Conservation (phyloP, 2,797 vertebrate species). For the Mus caroli region DNA sequence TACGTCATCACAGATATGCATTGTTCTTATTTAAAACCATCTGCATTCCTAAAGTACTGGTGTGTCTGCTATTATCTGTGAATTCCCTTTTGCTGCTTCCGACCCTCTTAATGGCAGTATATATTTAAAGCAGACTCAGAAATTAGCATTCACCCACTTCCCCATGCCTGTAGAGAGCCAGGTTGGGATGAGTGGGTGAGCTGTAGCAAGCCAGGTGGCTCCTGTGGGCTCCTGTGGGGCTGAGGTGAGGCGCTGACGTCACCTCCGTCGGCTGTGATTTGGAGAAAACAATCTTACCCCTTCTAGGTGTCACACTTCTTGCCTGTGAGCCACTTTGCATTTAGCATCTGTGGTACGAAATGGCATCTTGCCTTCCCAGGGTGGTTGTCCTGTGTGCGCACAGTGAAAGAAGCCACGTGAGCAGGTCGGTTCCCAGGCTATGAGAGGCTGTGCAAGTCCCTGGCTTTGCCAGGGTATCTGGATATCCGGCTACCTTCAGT, state of each 20-base stretch:
- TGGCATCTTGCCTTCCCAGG: background rate
- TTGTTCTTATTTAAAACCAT: slow-evolving; percentile 80
- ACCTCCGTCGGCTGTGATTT: background rate
- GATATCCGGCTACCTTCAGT: background rate
- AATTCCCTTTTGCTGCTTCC: slow-evolving; percentile 63
- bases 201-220: slow-evolving; percentile 68
- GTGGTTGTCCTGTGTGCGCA: background rate
- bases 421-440: background rate
- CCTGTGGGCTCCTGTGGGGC: background rate
- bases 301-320: background rate
- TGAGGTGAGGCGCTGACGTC: background rate
- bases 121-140: slow-evolving; percentile 75
- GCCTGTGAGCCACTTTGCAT: background rate
- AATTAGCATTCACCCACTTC: slow-evolving; percentile 73
- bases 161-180: background rate
- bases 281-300: background rate
- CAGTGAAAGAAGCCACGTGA: background rate
- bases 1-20: slow-evolving; percentile 74
- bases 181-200: slow-evolving; percentile 71
- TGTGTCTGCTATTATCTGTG: slow-evolving; percentile 68
- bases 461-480: background rate
- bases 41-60: slow-evolving; percentile 57
- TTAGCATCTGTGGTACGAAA: background rate
- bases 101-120: slow-evolving; percentile 75
- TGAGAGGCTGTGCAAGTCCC: background rate